phyloP scores from a whole-genome alignment of 2,888 invertebrate species.

The Ornithoptera alexandrae region DNA sequence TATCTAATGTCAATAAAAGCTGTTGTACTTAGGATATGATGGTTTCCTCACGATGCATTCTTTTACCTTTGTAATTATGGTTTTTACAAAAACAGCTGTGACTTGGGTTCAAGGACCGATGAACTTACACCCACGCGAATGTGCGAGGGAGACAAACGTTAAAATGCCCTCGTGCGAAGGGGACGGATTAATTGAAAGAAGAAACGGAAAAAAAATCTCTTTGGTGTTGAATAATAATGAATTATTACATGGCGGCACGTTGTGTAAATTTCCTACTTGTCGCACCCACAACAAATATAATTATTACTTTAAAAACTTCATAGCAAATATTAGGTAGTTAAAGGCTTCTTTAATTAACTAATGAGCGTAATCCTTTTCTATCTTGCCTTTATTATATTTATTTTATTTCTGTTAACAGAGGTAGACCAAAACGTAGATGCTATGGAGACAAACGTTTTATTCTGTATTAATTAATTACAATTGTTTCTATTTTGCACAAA shows the following conservation, averaged over 20 bases:
- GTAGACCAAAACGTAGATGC: too few relatives aligned
- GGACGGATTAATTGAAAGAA: constrained; percentile 42
- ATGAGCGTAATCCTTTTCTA: too few relatives aligned
- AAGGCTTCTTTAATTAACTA: not conserved
- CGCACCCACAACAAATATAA: not conserved
- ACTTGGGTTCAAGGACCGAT: constrained; percentile 56
- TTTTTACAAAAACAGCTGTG: constrained; percentile 62
- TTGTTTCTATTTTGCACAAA: not conserved
- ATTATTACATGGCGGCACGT: constrained; percentile 33
- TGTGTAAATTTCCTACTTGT: not conserved
- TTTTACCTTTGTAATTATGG: constrained; percentile 36
- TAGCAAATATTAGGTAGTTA: not conserved
- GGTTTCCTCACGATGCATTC: too few relatives aligned
- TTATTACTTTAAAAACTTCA: not conserved
- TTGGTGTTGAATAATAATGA: constrained; percentile 51
- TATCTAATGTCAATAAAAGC: too few relatives aligned
- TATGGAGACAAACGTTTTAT: too few relatives aligned
- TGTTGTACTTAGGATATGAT: too few relatives aligned
- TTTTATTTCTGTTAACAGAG: too few relatives aligned
- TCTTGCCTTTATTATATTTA: too few relatives aligned
- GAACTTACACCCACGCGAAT: constrained; percentile 50
- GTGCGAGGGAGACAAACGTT: constrained; percentile 43
- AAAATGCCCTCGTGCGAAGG: constrained; percentile 34
- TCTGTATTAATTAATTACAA: not conserved
- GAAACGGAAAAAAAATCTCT: constrained; percentile 45